Base-by-base conservation (phyloP, 1,140 invertebrate species). In the Hyles vespertilio region DNA sequence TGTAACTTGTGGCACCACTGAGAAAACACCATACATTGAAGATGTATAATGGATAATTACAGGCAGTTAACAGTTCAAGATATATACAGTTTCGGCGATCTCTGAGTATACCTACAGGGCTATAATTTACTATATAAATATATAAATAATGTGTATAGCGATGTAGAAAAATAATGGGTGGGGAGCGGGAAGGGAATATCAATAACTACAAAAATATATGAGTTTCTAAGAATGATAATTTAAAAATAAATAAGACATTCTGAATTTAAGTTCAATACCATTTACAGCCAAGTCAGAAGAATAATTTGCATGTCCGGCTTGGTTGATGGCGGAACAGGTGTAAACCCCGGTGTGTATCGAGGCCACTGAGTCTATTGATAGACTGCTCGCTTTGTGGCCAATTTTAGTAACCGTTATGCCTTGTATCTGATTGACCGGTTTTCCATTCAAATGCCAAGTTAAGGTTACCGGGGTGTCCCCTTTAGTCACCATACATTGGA, bases 401-500 rank as follows among this genome's bases (percentile, higher is more conserved):
- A 91, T 91, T 79, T 89, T 91, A n/a, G 90, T 87, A 49, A 92
- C 87, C 5, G 88, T 79, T 53, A 92, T 81, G 68, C 91, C 91
- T 63, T 67, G 74, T 11, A 74, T 67, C 9, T 79, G 70, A 34
- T 79, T 79, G 12, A 92, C 81, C n/a, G 89, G 70, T 57, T 89
- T 87, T 62, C 86, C 89, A 68, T 93, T 91, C 61, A 92, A 86
- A 46, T 86, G 84, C 94, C 94, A 95, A 6, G 90, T 90, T 44
- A 96, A 94, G 63, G 92, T 92, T 46, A 96, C 90, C 1, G 95
- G 95, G 59, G 92, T 89, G 74, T 95, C 95, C 4, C 95, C 95
- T 74, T 95, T 94, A 57, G 92, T 91, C 46, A 95, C 92, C 59
- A 92, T 92, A 79, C 94, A 95, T 49, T 92, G 90, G 55, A 91